Base-by-base conservation (phyloP, 2,888 invertebrate species). In the Dynastes grantii region DNA sequence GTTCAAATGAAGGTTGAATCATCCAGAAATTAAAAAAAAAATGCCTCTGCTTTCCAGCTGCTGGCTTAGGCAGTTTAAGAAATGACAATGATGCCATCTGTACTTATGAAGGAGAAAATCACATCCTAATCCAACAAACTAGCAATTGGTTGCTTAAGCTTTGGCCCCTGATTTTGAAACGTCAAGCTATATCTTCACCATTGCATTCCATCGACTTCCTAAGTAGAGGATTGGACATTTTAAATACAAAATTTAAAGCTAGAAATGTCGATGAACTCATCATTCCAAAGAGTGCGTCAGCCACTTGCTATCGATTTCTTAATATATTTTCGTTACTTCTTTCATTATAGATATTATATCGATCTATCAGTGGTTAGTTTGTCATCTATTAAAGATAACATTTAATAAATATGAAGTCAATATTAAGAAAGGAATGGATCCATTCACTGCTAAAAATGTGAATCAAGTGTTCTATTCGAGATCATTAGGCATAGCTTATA, bases 81-180 rank as follows among this genome's bases (percentile, higher is more conserved):
- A 92, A 94, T 87, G 94, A 95, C 85, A 94, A 96, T 87, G 97
- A 97, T 87, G 96, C 96, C 0, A 96, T 95, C 89, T 94, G 95
- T 85, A 97, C 95, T 0, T 97, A 96, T 86, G 97, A 97, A 88
- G 97, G 97, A 0, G 97, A 97, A 90, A 97, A 96, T 90, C 96
- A 96, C 85, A 94, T 97, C 0, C 89, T 97, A 13, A 91, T 96
- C 76, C 97, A 97, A 88, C 96, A 96, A 90, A 81, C 83, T 2
- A 82, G 82, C 68, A 83, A 97, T 89, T 97, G 96, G 94, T 90
- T 97, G 13, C 87, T 97, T 29, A 91, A 89, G 80, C 88, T 92
- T 51, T 94, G 93, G 93, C 86, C 89, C 0, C 83, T 85, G 79
- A 81, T 89, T 27, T 79, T 88, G 0, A 83, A 86, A 67, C 85